Evolutionary conservation across 1,140 invertebrate genomes (phyloP), one percentile per base, ranked within the genome.

Genomic region (Papilio xuthus): DNA sequence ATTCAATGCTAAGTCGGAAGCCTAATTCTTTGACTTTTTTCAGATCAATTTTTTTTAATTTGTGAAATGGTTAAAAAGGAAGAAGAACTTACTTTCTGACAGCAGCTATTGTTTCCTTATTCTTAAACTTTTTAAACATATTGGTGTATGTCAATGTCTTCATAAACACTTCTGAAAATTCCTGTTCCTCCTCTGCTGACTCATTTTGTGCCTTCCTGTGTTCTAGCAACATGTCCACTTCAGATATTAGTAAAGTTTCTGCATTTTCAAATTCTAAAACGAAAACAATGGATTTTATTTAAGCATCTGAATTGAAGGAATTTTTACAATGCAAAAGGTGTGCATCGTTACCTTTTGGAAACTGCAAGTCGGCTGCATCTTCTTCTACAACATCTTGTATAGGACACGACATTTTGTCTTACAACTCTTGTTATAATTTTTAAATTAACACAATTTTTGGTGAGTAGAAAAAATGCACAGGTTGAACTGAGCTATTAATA

Each of bases 191-290:
- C 91, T 99, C 99, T 1, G 98, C 98, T 74, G 97, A 98, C 94
- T 99, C 99, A 94, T 99, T 99, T 92, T 99, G 98, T 47, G 97
- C 97, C 94, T 99, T 99, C 72, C 99, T 96, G 94, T 99, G 98
- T 88, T 99, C 98, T 80, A 99, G 93, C 78, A 99, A 94, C 97
- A 99, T 98, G 87, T 99, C 98, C 0, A 99, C 99, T 95, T 99
- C 99, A 13, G 99, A 99, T 91, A 99, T 99, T 77, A 99, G 94
- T 44, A 99, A 92, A 0, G 99, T 99, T 94, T 99, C 99, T 13
- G 98, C 98, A 95, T 98, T 99, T 95, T 99, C 99, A 95, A 99
- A 99, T 94, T 99, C 99, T 99, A 93, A 32, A 96, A 96, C 69
- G n/a, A n/a, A 85, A 83, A 60, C 44, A 69, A 63, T 32, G 42